phyloP scores from a whole-genome alignment of 2,113 vertebrate genomes.

The Hiodon alosoides region DNA sequence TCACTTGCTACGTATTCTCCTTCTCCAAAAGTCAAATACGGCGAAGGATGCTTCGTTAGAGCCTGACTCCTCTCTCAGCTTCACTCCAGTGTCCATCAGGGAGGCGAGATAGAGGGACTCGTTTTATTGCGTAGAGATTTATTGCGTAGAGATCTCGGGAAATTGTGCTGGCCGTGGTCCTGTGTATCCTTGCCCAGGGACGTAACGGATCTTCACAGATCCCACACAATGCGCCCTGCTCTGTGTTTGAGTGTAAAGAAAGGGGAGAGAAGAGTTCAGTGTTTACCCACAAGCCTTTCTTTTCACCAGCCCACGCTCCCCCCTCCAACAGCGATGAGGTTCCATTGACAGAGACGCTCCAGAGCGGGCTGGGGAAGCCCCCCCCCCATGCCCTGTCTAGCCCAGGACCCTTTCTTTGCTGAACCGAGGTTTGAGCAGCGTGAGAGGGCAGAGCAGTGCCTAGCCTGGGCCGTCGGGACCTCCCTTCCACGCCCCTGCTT shows the following conservation, averaged over 20 bases:
- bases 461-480: neutral
- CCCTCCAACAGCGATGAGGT: neutral
- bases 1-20: too few relatives aligned
- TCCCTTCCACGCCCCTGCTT: neutral
- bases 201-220: neutral
- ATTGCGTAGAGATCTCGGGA: too few relatives aligned
- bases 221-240: neutral
- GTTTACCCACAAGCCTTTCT: constrained; percentile 16
- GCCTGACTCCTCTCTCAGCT: too few relatives aligned
- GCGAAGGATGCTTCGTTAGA: too few relatives aligned
- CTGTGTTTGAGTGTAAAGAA: neutral
- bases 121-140: too few relatives aligned
- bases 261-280: neutral
- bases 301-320: neutral
- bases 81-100: too few relatives aligned
- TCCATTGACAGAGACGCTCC: constrained; percentile 1
- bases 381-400: neutral
- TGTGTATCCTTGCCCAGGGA: too few relatives aligned
- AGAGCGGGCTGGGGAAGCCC: neutral
- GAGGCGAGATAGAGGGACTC: too few relatives aligned
- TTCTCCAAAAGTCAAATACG: too few relatives aligned
- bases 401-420: neutral
- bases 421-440: neutral
- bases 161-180: too few relatives aligned
- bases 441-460: neutral